These are phyloP conservation scores for Zosterops japonicus DNA, from an alignment of 2,113 vertebrate species.

Conservation along the genomic window DNA sequence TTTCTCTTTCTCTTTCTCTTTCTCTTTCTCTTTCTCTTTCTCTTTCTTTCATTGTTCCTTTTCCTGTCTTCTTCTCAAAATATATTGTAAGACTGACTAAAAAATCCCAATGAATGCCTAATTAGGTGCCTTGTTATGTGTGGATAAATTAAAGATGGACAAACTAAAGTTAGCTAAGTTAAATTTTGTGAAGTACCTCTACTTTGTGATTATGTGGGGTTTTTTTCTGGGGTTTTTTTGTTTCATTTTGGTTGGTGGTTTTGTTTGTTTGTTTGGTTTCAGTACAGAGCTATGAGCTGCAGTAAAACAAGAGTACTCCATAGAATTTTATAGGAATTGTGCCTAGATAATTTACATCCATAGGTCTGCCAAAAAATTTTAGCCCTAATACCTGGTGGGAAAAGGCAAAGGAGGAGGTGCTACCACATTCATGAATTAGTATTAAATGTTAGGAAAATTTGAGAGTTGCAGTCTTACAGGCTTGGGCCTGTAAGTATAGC, in stretches of 20 bases:
- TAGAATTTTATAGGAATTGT: background rate
- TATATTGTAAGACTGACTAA: background rate
- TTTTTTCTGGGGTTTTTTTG: background rate
- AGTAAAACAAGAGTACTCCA: background rate
- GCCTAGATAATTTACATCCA: background rate
- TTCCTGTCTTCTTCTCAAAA: background rate
- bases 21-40: background rate
- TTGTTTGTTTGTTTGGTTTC: background rate
- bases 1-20: too few relatives aligned
- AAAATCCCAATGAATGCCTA: background rate
- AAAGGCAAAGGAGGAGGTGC: background rate
- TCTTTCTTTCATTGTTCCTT: background rate
- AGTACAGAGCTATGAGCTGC: background rate
- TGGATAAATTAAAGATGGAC: background rate
- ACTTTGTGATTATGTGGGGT: background rate
- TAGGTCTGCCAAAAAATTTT: background rate
- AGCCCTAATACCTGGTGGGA: accelerated
- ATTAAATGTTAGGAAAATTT: background rate
- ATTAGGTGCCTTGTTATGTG: background rate
- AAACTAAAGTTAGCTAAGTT: background rate
- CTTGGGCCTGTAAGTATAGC: accelerated
- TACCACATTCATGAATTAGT: background rate
- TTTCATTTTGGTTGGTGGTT: background rate
- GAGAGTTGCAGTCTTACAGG: background rate
- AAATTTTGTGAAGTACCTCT: background rate